These are phyloP conservation scores for Heliconius cydno DNA, from an alignment of 2,888 invertebrate genomes.

Conservation along the genomic window DNA sequence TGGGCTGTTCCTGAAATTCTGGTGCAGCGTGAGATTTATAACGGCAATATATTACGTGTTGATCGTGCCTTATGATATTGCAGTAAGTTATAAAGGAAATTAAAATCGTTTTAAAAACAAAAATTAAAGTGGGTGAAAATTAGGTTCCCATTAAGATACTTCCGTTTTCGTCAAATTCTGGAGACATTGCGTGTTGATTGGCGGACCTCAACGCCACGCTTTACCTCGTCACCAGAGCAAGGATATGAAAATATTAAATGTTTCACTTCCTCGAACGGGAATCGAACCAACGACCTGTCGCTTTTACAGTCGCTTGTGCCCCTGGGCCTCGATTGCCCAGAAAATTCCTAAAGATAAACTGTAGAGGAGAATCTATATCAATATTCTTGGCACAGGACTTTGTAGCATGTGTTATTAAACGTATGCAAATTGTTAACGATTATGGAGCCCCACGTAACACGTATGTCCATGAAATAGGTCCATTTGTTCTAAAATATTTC, in stretches of 20 bases:
- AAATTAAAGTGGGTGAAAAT: not conserved
- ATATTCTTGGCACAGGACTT: conserved; percentile 22
- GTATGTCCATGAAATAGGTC: not conserved
- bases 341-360: not conserved
- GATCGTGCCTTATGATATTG: conserved; percentile 70
- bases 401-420: conserved; percentile 1
- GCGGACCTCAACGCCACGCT: too few species aligned
- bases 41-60: conserved; percentile 67
- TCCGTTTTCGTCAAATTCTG: too few species aligned
- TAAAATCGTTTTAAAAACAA: conserved; percentile 29
- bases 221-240: too few species aligned
- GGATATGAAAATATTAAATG: too few species aligned
- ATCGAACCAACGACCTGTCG: too few species aligned
- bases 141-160: too few species aligned
- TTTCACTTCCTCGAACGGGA: too few species aligned
- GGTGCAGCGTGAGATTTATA: conserved; percentile 70
- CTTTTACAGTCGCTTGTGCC: too few species aligned
- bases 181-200: too few species aligned
- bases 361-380: not conserved
- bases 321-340: too few species aligned
- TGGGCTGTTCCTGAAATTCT: conserved; percentile 74
- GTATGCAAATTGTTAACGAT: conserved; percentile 24
- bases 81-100: conserved; percentile 61
- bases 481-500: not conserved
- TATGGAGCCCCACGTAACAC: not conserved